Conservation (phyloP, 2,797 vertebrate genomes). For the Rhynchotus rufescens region DNA sequence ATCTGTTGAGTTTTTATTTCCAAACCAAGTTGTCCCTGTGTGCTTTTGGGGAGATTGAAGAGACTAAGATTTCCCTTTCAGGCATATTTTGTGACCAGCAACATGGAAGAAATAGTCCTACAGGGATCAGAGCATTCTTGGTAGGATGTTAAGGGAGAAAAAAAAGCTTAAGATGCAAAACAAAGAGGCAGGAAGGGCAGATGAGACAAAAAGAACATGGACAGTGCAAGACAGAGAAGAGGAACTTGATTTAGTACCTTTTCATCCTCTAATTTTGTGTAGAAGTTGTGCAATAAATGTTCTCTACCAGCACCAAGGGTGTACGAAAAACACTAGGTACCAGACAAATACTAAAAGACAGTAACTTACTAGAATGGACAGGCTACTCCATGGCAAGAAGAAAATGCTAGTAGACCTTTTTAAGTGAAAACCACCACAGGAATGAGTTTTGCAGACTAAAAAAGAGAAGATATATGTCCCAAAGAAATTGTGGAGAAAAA, state of each 20-base stretch:
- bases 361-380: constrained; percentile 2
- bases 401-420: constrained; percentile 18
- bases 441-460: constrained; percentile 9
- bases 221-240: neutral
- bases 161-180: neutral
- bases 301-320: constrained; percentile 17
- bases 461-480: neutral
- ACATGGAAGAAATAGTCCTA: neutral
- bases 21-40: neutral
- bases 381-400: neutral
- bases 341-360: constrained; percentile 3
- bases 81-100: neutral
- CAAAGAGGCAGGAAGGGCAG: neutral
- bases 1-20: neutral
- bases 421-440: constrained; percentile 13
- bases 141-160: fast-evolving
- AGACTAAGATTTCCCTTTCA: neutral
- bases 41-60: neutral
- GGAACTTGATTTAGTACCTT: neutral
- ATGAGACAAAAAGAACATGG: neutral
- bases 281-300: neutral
- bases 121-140: neutral
- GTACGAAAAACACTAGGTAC: constrained; percentile 15
- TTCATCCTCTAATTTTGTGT: constrained; percentile 11
- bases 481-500: neutral